These are phyloP conservation scores for Automeris io DNA, from an alignment of 2,888 invertebrate genomes.

Conservation along the genomic window DNA sequence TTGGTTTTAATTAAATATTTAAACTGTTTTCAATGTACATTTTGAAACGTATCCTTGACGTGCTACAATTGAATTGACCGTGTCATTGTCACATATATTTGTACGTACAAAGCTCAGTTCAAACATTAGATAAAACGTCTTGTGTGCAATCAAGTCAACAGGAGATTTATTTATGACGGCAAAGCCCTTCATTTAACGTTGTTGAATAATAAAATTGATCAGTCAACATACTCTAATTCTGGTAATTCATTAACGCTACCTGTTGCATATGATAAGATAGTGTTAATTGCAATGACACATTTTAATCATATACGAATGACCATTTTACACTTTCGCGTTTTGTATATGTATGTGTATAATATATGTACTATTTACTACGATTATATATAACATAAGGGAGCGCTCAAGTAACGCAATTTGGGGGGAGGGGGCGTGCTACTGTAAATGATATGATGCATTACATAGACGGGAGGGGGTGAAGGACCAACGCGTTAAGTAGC, in stretches of 20 bases:
- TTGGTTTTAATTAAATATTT: conserved; percentile 2
- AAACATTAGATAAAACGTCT: conserved; percentile 36
- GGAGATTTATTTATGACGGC: conserved; percentile 41
- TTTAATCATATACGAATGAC: conserved; percentile 22
- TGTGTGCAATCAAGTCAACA: conserved; percentile 48
- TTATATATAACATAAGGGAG: too few species aligned
- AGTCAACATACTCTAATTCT: conserved; percentile 32
- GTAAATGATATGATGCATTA: too few species aligned
- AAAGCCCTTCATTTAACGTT: conserved; percentile 43
- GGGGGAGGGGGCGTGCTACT: too few species aligned
- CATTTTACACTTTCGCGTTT: too few species aligned
- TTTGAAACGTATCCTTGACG: conserved; percentile 33
- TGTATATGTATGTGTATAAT: too few species aligned
- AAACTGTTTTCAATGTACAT: conserved; percentile 9
- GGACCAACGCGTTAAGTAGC: too few species aligned
- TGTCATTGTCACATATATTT: conserved; percentile 50
- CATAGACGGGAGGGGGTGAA: too few species aligned
- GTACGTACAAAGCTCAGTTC: conserved; percentile 25
- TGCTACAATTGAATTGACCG: conserved; percentile 37
- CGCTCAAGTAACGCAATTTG: too few species aligned
- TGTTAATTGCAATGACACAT: conserved; percentile 20
- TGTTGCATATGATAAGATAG: conserved; percentile 55
- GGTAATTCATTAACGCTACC: conserved; percentile 47
- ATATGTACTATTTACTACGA: too few species aligned
- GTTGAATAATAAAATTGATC: conserved; percentile 56